phyloP scores from a whole-genome alignment of 2,888 invertebrate genomes.

The Eupsilia transversa region DNA sequence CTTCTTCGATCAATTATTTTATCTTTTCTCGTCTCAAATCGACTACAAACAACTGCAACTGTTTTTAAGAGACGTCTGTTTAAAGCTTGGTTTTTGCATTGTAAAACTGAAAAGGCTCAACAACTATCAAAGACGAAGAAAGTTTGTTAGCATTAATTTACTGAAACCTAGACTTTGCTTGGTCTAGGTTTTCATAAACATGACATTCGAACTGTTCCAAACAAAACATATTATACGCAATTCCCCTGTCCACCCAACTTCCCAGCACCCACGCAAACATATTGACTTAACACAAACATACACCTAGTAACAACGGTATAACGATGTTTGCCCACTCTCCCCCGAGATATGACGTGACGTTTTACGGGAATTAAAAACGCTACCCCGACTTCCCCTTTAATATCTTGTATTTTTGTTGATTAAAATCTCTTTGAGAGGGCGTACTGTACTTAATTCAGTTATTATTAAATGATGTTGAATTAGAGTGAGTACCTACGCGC shows the following conservation, averaged over 20 bases:
- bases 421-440: conserved; percentile 68
- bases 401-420: conserved; percentile 71
- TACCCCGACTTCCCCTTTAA: conserved; percentile 73
- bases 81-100: neutral
- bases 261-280: conserved; percentile 54
- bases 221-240: conserved; percentile 13
- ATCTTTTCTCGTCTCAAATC: neutral
- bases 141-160: neutral
- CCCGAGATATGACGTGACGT: conserved; percentile 83
- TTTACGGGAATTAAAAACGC: conserved; percentile 87
- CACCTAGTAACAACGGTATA: conserved; percentile 71
- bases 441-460: conserved; percentile 46
- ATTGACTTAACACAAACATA: conserved; percentile 72
- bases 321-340: conserved; percentile 86
- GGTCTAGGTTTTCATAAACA: neutral
- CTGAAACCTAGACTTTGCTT: neutral
- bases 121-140: neutral
- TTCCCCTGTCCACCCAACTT: conserved; percentile 44
- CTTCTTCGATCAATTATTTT: neutral
- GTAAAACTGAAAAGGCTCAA: neutral
- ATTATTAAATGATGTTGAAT: conserved; percentile 29
- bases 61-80: neutral
- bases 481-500: too few relatives aligned
- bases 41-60: neutral
- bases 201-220: conserved; percentile 7